Percentiles rank a stretch among this genome's conserved stretches.
Conservation (phyloP, 2,113 vertebrate species). For the Nesogale talazaci region DNA sequence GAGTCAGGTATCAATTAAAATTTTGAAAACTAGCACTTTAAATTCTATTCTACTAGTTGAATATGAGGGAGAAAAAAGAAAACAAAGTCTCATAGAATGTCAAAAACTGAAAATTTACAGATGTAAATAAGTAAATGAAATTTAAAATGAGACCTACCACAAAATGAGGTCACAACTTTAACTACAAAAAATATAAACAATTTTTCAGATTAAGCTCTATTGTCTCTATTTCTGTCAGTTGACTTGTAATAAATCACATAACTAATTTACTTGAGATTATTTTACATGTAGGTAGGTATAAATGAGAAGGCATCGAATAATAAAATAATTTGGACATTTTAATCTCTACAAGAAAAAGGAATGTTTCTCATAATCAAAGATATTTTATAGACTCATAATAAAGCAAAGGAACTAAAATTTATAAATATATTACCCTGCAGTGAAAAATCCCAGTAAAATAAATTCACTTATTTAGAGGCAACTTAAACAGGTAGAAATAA, state of each 20-base stretch:
- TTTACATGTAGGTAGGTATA: not conserved
- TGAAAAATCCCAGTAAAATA: too few relatives aligned
- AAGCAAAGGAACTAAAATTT: not conserved
- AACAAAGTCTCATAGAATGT: conserved; percentile 30
- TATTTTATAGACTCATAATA: not conserved
- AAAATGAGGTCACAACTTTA: conserved; percentile 11
- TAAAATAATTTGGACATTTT: conserved; percentile 8
- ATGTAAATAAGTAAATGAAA: not conserved
- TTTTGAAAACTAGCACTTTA: conserved; percentile 18
- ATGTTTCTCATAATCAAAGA: not conserved
- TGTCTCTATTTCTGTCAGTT: conserved; percentile 18
- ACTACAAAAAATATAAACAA: conserved; percentile 22
- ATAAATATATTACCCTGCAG: not conserved
- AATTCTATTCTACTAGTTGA: conserved; percentile 5
- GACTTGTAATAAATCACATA: conserved; percentile 1
- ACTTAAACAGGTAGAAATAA: not conserved
- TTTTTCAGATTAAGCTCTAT: conserved; percentile 21
- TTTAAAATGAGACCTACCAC: not conserved
- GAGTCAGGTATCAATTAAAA: not conserved
- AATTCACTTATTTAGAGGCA: not conserved
- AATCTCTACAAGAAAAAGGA: conserved; percentile 17
- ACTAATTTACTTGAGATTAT: not conserved
- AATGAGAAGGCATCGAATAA: conserved; percentile 16
- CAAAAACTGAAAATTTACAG: conserved; percentile 45
- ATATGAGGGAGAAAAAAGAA: not conserved